Evolutionary conservation across 2,797 vertebrate genomes (phyloP).

Genomic region (Anguilla obscura): DNA sequence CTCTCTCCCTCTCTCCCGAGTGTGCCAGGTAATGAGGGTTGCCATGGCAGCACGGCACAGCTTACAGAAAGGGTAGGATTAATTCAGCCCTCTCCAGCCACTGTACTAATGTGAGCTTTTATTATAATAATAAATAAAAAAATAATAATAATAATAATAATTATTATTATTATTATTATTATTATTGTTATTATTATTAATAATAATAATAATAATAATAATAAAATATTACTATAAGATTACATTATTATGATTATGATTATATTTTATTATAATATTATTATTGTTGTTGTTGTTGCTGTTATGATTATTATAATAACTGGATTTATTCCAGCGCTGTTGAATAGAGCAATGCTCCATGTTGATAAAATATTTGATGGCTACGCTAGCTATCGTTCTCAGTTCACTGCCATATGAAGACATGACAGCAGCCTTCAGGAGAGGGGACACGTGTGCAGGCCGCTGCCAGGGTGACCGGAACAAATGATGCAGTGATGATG

Average conservation of each 20-base stretch:
- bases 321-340: neutral
- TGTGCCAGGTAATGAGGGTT: conserved; percentile 59
- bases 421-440: conserved; percentile 23
- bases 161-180: neutral
- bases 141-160: neutral
- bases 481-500: conserved; percentile 39
- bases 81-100: conserved; percentile 38
- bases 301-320: neutral
- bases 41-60: conserved; percentile 60
- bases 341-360: neutral
- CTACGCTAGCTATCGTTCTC: neutral
- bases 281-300: neutral
- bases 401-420: neutral
- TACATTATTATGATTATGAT: neutral
- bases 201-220: neutral
- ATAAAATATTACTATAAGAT: neutral
- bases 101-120: conserved; percentile 25
- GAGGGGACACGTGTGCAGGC: neutral
- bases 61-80: conserved; percentile 53
- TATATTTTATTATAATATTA: neutral
- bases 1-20: conserved; percentile 11
- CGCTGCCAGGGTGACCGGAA: conserved; percentile 17
- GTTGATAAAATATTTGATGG: neutral
- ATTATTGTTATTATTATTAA: neutral
- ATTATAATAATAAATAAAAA: conserved; percentile 10